Conservation (phyloP, 1,140 invertebrate genomes). For the Gerris buenoi region DNA sequence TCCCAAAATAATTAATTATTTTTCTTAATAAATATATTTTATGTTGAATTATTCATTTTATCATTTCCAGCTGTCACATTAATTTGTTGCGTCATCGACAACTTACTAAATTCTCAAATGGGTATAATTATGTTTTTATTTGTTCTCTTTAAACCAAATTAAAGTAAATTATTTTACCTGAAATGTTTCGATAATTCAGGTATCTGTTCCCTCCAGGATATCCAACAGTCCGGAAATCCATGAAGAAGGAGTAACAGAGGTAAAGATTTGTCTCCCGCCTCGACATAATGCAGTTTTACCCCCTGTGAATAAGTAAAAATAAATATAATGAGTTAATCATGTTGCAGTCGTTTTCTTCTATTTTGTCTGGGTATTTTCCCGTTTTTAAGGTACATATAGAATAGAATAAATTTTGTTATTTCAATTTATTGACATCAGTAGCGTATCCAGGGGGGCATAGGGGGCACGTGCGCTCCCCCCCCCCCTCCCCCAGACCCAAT, state of each 20-base stretch:
- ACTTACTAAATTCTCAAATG: no score
- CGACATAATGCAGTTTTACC: constrained; percentile 60
- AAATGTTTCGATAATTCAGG: constrained; percentile 36
- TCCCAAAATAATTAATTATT: constrained; percentile 6
- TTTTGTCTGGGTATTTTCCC: not conserved
- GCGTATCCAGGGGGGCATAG: no score
- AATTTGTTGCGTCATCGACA: no score
- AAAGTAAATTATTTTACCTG: no score
- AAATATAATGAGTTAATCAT: constrained; percentile 10
- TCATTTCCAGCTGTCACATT: no score
- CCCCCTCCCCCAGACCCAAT: no score
- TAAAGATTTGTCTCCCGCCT: constrained; percentile 39
- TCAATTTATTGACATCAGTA: not conserved
- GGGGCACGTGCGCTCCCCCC: no score
- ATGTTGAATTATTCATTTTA: no score
- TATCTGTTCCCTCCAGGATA: constrained; percentile 51
- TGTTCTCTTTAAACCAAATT: no score
- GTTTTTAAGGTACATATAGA: not conserved
- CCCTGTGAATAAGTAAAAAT: constrained; percentile 33
- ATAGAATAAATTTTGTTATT: not conserved
- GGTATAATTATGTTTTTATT: no score
- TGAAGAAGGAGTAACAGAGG: constrained; percentile 52
- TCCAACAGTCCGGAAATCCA: constrained; percentile 65
- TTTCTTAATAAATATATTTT: not conserved
- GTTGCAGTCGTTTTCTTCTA: not conserved